Conservation (phyloP, 1,140 invertebrate species). For the Triops longicaudatus region DNA sequence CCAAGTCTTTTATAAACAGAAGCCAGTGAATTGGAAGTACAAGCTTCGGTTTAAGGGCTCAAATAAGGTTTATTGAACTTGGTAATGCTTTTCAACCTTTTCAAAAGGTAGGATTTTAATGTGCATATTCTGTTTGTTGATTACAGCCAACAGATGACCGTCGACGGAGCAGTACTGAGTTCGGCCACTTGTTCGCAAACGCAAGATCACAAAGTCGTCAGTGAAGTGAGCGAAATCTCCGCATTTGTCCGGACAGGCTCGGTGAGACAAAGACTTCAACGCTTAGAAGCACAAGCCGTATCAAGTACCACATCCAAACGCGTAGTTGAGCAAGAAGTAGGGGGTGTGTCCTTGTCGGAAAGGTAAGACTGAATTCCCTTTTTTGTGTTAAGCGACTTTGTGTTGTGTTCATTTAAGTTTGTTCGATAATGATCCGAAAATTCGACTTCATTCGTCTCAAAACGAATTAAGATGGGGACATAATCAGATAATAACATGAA, state of each 20-base stretch:
- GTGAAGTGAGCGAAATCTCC: neutral
- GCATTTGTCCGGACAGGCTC: neutral
- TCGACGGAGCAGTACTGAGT: neutral
- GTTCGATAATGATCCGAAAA: no score
- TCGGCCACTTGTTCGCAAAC: neutral
- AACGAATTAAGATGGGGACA: no score
- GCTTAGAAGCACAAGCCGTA: neutral
- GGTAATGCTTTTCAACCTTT: neutral
- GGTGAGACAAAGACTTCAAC: neutral
- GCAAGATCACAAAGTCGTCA: neutral
- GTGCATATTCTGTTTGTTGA: neutral
- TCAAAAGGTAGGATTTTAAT: neutral
- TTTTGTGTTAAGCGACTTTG: no score
- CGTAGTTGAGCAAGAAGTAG: neutral
- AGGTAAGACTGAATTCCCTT: neutral
- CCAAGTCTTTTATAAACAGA: no score
- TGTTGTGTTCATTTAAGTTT: no score
- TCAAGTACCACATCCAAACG: neutral
- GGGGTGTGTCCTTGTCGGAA: neutral
- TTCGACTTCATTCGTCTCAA: no score
- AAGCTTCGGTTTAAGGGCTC: no score
- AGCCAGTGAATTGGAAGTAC: no score
- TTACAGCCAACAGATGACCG: neutral
- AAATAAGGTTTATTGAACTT: no score
- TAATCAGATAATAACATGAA: no score